Conservation (phyloP, 2,113 vertebrate genomes). For the Oncorhynchus clarkii region DNA sequence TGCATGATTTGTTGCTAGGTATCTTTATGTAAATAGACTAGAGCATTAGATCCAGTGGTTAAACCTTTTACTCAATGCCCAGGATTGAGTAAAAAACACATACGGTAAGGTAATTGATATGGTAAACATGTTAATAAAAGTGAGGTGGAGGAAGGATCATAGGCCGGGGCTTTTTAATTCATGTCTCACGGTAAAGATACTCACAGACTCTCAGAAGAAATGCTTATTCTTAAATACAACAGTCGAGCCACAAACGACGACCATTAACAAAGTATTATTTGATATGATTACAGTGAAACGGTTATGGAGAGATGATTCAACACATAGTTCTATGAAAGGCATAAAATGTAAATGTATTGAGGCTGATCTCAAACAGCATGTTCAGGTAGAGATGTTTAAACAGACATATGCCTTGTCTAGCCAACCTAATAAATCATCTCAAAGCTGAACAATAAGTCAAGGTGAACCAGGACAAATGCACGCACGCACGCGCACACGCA, state of each 20-base stretch:
- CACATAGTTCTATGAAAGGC: neutral
- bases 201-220: neutral
- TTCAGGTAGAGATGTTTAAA: neutral
- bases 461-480: slow-evolving; percentile 19
- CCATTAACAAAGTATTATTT: too few relatives aligned
- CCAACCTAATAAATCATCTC: slow-evolving; percentile 26
- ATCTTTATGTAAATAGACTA: slow-evolving; percentile 4
- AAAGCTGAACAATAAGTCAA: slow-evolving; percentile 28
- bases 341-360: neutral
- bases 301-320: neutral
- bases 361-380: neutral
- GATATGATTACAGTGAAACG: neutral
- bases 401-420: neutral
- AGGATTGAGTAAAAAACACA: neutral
- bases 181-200: neutral
- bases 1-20: neutral
- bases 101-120: neutral
- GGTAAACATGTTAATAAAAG: neutral
- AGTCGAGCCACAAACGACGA: neutral
- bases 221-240: neutral
- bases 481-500: neutral
- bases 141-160: neutral
- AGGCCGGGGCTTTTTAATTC: neutral
- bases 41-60: neutral
- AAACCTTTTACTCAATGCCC: neutral